Evolutionary conservation across 1,140 invertebrate species (phyloP).

Genomic region (Drosophila micromelanica): DNA sequence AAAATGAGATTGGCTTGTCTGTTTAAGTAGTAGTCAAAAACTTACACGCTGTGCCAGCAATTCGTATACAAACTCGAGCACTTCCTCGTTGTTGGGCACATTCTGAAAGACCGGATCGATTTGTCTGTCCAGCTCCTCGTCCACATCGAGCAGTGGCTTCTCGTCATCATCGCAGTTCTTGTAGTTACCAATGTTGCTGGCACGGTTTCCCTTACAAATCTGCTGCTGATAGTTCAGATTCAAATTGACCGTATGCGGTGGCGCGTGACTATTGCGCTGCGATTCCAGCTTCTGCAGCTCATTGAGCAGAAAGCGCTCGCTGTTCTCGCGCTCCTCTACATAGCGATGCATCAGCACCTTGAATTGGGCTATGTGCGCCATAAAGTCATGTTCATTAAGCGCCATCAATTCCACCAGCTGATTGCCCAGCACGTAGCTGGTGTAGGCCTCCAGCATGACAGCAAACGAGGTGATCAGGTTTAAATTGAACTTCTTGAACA

Average conservation of each 20-base stretch:
- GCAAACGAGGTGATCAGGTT: conserved; percentile 65
- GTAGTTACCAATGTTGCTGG: conserved; percentile 79
- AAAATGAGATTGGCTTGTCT: background rate
- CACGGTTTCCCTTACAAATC: conserved; percentile 77
- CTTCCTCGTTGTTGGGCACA: conserved; percentile 71
- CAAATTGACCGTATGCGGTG: conserved; percentile 53
- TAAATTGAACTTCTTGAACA: conserved; percentile 60
- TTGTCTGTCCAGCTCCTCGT: conserved; percentile 64
- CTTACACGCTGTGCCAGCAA: conserved; percentile 66
- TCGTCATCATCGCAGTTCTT: conserved; percentile 75
- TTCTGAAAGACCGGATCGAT: conserved; percentile 80
- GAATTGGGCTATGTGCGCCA: conserved; percentile 49
- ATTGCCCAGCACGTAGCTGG: conserved; percentile 77
- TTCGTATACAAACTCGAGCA: conserved; percentile 68
- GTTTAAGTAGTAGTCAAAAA: background rate
- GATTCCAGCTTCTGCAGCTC: conserved; percentile 68
- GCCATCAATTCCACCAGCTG: conserved; percentile 71
- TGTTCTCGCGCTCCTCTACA: conserved; percentile 67
- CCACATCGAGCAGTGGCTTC: conserved; percentile 43
- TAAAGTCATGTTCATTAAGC: conserved; percentile 73
- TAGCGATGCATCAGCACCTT: conserved; percentile 67
- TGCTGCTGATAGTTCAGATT: conserved; percentile 71
- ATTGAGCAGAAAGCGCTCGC: conserved; percentile 63
- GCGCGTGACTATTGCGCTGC: conserved; percentile 58
- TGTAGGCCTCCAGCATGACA: conserved; percentile 72